phyloP scores from a whole-genome alignment of 2,888 invertebrate genomes.

The Eupithecia vulgata region DNA sequence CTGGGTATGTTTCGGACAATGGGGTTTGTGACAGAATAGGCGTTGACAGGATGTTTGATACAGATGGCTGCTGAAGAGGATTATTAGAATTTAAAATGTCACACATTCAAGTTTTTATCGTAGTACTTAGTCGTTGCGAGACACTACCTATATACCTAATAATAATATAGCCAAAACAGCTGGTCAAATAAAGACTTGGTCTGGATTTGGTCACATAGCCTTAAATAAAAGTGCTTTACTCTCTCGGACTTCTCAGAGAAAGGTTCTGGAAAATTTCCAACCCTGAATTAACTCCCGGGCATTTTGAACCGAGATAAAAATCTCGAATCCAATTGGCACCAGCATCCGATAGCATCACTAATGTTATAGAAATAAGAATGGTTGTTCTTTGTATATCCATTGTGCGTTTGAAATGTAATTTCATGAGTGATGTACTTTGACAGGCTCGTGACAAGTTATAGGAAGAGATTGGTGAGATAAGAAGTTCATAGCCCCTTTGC shows the following conservation, averaged over 20 bases:
- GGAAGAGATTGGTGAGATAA: background rate
- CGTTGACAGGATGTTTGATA: slow-evolving; percentile 22
- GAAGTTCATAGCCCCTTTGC: background rate
- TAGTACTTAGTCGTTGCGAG: too few species aligned
- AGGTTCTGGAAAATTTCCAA: background rate
- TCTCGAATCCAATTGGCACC: background rate
- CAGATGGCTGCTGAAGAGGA: slow-evolving; percentile 9
- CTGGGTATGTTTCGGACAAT: slow-evolving; percentile 42
- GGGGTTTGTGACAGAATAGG: slow-evolving; percentile 25
- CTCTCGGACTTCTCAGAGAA: background rate
- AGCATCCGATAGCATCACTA: background rate
- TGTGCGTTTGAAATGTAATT: slow-evolving; percentile 24
- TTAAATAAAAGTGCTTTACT: background rate
- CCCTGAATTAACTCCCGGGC: background rate
- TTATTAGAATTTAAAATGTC: background rate
- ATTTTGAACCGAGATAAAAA: background rate
- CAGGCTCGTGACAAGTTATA: background rate
- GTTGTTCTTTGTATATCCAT: slow-evolving; percentile 1
- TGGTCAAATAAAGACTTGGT: background rate
- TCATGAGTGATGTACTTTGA: slow-evolving; percentile 26
- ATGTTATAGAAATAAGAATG: background rate
- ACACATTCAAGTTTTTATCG: background rate
- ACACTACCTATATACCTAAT: too few species aligned
- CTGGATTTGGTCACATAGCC: background rate
- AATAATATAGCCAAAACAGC: background rate